These are phyloP conservation scores for Orbicella faveolata DNA, from an alignment of 64 coral and sea anemone species.

Conservation along the genomic window DNA sequence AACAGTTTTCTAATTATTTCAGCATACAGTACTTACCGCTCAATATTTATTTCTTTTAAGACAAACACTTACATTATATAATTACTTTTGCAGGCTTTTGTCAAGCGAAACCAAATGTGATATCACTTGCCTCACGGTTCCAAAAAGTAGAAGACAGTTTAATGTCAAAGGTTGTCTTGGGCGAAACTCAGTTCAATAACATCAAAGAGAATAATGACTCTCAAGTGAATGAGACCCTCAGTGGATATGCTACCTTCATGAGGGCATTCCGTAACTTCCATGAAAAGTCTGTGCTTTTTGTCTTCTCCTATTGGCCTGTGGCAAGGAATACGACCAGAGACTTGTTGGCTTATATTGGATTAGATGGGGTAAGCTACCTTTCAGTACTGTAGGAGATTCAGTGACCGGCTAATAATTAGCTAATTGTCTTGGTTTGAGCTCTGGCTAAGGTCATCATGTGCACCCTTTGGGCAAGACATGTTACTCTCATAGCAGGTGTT, in stretches of 20 bases:
- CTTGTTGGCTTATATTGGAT: neutral
- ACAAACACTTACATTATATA: neutral
- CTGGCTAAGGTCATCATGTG: too few relatives aligned
- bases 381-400: neutral
- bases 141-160: neutral
- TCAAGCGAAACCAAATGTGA: neutral
- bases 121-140: neutral
- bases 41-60: neutral
- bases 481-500: too few relatives aligned
- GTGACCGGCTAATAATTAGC: too few relatives aligned
- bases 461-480: too few relatives aligned
- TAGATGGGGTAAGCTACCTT: neutral
- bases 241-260: constrained; percentile 11
- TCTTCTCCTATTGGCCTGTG: constrained; percentile 9
- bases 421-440: too few relatives aligned
- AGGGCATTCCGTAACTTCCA: constrained; percentile 3
- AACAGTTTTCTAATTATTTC: too few relatives aligned
- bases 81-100: neutral
- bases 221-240: neutral
- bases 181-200: neutral
- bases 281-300: neutral
- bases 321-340: constrained; percentile 10
- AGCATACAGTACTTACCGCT: too few relatives aligned
- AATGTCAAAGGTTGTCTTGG: neutral
- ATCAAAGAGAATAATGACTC: neutral